Conservation (phyloP, 2,888 invertebrate species). For the Euplexia lucipara region DNA sequence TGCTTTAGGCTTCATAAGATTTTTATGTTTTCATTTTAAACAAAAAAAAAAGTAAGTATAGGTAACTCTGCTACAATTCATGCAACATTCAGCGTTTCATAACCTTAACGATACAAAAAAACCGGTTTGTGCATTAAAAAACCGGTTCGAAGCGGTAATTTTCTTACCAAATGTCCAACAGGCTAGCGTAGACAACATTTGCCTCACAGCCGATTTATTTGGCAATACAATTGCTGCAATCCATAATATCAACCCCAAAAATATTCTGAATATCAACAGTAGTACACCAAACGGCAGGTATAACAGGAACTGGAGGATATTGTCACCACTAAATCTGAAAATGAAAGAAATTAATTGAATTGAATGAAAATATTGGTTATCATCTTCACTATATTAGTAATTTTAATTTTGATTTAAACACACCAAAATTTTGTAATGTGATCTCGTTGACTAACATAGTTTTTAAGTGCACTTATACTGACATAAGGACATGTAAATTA, state of each 20-base stretch:
- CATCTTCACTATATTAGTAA: no score
- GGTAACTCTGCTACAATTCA: no score
- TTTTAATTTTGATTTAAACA: no score
- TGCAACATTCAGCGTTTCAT: not conserved
- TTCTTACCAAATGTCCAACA: constrained; percentile 91
- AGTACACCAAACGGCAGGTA: constrained; percentile 91
- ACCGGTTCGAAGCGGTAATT: not conserved
- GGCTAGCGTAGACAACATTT: constrained; percentile 90
- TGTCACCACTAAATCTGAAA: constrained; percentile 90
- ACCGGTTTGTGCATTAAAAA: constrained; percentile 11
- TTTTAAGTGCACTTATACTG: no score
- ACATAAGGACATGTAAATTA: no score
- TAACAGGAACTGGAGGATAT: constrained; percentile 87
- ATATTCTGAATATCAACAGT: constrained; percentile 86
- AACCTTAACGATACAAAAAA: not conserved
- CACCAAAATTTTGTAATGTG: no score
- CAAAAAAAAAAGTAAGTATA: no score
- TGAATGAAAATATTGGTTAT: not conserved
- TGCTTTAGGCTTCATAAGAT: no score
- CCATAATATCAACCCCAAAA: constrained; percentile 89
- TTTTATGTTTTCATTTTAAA: no score
- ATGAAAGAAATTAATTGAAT: not conserved
- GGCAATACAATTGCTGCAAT: constrained; percentile 91
- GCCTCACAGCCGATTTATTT: constrained; percentile 89
- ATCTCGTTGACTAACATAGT: no score